Percentiles rank a stretch among this genome's conserved stretches.
Conservation (phyloP, 2,797 vertebrate genomes). For the Muscicapa striata region DNA sequence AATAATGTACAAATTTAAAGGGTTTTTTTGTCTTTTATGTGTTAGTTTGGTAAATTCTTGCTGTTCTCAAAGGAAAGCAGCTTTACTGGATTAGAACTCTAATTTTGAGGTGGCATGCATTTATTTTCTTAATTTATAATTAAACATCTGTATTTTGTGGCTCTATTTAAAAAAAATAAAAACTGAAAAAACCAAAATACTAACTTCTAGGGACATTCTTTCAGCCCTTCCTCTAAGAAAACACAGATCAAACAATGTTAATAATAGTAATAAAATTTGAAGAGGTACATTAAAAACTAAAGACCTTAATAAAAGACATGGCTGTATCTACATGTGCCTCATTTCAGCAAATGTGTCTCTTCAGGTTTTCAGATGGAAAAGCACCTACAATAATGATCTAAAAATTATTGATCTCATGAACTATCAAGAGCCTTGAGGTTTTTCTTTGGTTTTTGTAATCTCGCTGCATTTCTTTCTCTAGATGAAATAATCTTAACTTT, state of each 20-base stretch:
- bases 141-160: conserved; percentile 48
- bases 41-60: conserved; percentile 57
- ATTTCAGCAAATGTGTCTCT: neutral
- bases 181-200: neutral
- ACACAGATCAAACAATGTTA: conserved; percentile 60
- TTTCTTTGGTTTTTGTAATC: conserved; percentile 68
- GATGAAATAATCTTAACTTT: conserved; percentile 76
- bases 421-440: conserved; percentile 68
- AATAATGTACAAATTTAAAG: neutral
- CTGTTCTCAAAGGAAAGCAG: conserved; percentile 66
- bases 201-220: conserved; percentile 47
- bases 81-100: conserved; percentile 62
- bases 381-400: conserved; percentile 14
- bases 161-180: conserved; percentile 26
- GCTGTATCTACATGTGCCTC: neutral
- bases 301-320: conserved; percentile 39
- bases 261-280: conserved; percentile 57
- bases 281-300: conserved; percentile 61
- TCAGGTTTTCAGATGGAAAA: neutral
- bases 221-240: conserved; percentile 65
- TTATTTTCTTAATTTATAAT: conserved; percentile 69
- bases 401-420: conserved; percentile 65
- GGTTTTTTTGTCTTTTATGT: neutral
- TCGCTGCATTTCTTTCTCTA: conserved; percentile 65
- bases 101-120: conserved; percentile 60